These are phyloP conservation scores for Incurvaria masculella DNA, from an alignment of 2,888 invertebrate genomes.

Conservation along the genomic window DNA sequence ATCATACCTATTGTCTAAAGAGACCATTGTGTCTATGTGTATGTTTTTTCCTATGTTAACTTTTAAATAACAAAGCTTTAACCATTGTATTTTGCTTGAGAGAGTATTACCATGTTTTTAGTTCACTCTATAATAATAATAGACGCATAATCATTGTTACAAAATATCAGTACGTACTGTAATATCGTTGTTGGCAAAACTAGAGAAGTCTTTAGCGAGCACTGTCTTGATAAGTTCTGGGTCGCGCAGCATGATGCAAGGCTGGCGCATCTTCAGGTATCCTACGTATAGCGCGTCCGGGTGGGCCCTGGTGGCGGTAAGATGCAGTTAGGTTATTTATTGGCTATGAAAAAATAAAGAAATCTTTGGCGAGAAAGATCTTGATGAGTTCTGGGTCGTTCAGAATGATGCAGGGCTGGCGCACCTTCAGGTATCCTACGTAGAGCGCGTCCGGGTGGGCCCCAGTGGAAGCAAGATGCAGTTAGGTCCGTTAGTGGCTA, in stretches of 20 bases:
- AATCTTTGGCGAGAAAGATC: conserved; percentile 26
- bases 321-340: no score
- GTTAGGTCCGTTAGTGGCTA: no score
- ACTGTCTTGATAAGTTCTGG: conserved; percentile 28
- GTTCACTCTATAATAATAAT: no score
- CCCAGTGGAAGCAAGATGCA: no score
- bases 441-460: conserved; percentile 18
- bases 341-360: conserved; percentile 29
- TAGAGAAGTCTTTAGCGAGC: conserved; percentile 26
- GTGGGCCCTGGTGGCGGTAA: no score
- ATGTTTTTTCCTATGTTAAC: no score
- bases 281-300: conserved; percentile 25
- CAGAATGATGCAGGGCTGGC: conserved; percentile 23
- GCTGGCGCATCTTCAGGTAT: conserved; percentile 23
- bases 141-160: no score
- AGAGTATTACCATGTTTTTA: no score
- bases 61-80: no score
- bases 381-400: conserved; percentile 29
- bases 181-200: conserved; percentile 30
- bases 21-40: no score
- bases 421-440: conserved; percentile 27
- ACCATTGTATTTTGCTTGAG: no score
- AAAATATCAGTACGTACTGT: conserved; percentile 6
- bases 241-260: conserved; percentile 25
- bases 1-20: no score